Evolutionary conservation across 2,888 invertebrate species (phyloP), one percentile per base, ranked within the genome.

Genomic region (Timema podura): DNA sequence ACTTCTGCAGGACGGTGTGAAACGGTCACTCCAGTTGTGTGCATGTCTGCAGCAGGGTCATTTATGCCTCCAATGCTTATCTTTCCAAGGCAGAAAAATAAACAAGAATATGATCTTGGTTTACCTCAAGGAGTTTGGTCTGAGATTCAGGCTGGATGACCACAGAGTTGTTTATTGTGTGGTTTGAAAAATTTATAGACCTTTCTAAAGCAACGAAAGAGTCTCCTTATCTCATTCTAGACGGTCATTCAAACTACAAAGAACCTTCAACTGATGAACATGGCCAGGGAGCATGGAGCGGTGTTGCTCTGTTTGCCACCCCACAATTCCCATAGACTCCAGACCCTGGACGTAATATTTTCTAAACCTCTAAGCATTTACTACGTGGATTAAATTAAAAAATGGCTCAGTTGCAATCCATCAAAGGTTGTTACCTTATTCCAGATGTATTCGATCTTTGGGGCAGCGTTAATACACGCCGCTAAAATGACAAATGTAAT

Each of bases 81-180:
- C 16, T 59, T 59, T 59, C 59, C 59, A 5, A 59, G 59, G 30
- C 16, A 16, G 7, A 59, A 59, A 11, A 16, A 59, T 8, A 7
- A 59, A 59, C 59, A 59, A 11, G 15, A 16, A 7, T 59, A 44
- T 59, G 59, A 59, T 16, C 59, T 59, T 15, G 59, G 59, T 7
- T 15, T 59, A 5, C 16, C 59, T 5, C 59, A 6, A 59, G 59
- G 59, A 59, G 59, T 6, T 11, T 15, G 59, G 59, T 59, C 59
- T 59, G 59, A 59, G 16, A 5, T n/a, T 59, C 9, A 16, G 59
- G 59, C 59, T 59, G 59, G 59, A 59, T 59, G 59, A 15, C 59
- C 8, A 5, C 5, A 11, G 59, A 59, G 11, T 15, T 59, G 16
- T 16, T 16, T 59, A 5, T 5, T 15, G 9, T 59, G 30, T 59